phyloP scores from a whole-genome alignment of 92 coral and sea anemone species.

The Ricordea florida region DNA sequence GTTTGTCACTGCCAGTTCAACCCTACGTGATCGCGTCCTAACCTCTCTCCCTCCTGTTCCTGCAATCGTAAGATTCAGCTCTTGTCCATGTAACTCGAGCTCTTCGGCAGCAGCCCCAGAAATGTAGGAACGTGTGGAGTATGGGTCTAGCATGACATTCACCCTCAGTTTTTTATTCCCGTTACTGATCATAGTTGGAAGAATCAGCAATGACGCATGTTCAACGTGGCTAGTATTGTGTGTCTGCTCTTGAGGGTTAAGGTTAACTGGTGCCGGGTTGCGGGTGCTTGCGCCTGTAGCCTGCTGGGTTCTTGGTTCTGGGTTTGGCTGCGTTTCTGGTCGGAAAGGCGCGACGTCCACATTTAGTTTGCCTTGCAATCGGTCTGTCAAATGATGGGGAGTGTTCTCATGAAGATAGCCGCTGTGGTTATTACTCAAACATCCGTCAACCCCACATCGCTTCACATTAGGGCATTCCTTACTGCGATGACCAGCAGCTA shows the following conservation, averaged over 20 bases:
- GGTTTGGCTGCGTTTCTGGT: not conserved
- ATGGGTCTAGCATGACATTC: slow-evolving; percentile 28
- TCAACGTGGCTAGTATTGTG: not conserved
- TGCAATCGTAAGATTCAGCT: not conserved
- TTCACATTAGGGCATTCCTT: slow-evolving; percentile 14
- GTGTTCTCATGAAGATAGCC: too few relatives aligned
- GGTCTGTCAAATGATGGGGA: too few relatives aligned
- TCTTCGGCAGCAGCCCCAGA: slow-evolving; percentile 30
- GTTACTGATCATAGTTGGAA: slow-evolving; percentile 1
- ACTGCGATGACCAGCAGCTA: slow-evolving; percentile 43
- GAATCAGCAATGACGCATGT: slow-evolving; percentile 8
- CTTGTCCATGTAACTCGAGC: slow-evolving; percentile 30
- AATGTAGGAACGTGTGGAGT: slow-evolving; percentile 18
- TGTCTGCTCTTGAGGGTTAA: not conserved
- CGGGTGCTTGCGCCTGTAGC: not conserved
- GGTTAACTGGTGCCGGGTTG: not conserved
- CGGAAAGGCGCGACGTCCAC: too few relatives aligned
- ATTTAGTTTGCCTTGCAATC: not conserved
- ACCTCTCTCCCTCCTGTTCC: slow-evolving; percentile 29
- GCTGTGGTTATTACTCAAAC: slow-evolving; percentile 15
- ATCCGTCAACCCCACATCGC: slow-evolving; percentile 31
- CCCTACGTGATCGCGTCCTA: slow-evolving; percentile 20
- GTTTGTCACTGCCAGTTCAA: slow-evolving; percentile 2
- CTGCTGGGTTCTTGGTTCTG: not conserved
- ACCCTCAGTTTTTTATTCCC: not conserved